A percentile compares a stretch with the other conserved stretches of the same genome.
Conservation (phyloP, 1,140 invertebrate genomes). For the Capitella teleta region DNA sequence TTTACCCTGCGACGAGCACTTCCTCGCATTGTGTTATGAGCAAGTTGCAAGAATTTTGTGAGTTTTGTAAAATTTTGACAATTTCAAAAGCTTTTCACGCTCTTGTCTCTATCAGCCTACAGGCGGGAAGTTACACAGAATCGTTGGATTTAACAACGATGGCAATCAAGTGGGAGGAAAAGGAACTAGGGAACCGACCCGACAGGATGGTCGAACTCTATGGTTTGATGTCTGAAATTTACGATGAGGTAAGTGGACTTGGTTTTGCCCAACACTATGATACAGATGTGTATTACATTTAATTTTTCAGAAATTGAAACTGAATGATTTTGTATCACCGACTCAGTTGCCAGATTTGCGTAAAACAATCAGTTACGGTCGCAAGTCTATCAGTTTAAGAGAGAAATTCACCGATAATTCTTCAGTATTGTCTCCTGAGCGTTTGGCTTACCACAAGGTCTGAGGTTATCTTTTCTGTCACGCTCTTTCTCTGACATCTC, state of each 20-base stretch:
- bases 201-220: conserved; percentile 39
- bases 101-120: conserved; percentile 32
- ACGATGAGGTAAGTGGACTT: conserved; percentile 37
- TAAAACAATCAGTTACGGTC: conserved; percentile 35
- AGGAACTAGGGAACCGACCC: conserved; percentile 33
- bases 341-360: conserved; percentile 36
- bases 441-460: not conserved
- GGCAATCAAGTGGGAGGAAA: conserved; percentile 38
- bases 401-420: conserved; percentile 28
- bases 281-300: not conserved
- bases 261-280: not conserved
- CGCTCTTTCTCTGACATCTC: not conserved
- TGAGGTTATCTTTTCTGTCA: not conserved
- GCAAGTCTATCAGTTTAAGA: conserved; percentile 35
- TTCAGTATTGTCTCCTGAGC: conserved; percentile 18
- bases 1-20: not conserved
- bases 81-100: not conserved
- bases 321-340: conserved; percentile 39
- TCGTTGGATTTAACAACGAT: conserved; percentile 33
- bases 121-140: conserved; percentile 35
- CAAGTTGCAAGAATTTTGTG: conserved; percentile 12
- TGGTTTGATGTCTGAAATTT: conserved; percentile 37
- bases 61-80: not conserved
- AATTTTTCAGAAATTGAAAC: conserved; percentile 34
- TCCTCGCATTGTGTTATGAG: conserved; percentile 6